Evolutionary conservation across 2,113 vertebrate genomes (phyloP), one percentile per base, ranked within the genome.

Genomic region (Blennius ocellaris): DNA sequence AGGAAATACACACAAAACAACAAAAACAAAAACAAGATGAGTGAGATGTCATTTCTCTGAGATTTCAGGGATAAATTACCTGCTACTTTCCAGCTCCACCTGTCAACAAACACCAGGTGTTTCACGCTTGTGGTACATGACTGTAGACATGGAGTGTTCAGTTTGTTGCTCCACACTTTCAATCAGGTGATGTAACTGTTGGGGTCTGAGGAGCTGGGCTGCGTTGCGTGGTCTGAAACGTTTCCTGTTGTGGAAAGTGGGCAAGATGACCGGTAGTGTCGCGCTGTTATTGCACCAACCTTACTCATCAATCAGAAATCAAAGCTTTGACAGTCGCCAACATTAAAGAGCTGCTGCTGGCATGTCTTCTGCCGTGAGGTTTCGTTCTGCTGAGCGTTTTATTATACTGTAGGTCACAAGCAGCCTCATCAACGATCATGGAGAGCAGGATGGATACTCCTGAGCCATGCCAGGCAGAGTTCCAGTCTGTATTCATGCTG

Each of bases 251-350:
- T 86, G 70, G 51, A 73, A 62, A 50, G 54, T n/a, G 71, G 71
- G 12, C 36, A 7, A 65, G 69, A 70, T 84, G 83, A 85, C 76
- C 84, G 17, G 63, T 67, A n/a, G 70, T 73, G 80, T 82, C 39
- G 17, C 60, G 50, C 52, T 40, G 82, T 73, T 87, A 73, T 90
- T 89, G 82, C 84, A 77, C 81, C 54, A 48, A 87, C 81, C 69
- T 88, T 86, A 73, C 90, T 89, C 90, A 90, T 90, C 87, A 82
- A 81, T 90, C 86, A 84, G 70, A 90, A 86, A 90, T 90, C 86
- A 90, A 88, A 89, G 84, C 72, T 83, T 76, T 71, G 86, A 80
- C 81, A 83, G 81, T 83, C 69, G 68, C 43, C 53, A 74, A 85
- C 82, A 86, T 90, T 88, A 92, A 92, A 90, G 87, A 44, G 72